Conservation (phyloP, 2,797 vertebrate genomes). For the Manis javanica region DNA sequence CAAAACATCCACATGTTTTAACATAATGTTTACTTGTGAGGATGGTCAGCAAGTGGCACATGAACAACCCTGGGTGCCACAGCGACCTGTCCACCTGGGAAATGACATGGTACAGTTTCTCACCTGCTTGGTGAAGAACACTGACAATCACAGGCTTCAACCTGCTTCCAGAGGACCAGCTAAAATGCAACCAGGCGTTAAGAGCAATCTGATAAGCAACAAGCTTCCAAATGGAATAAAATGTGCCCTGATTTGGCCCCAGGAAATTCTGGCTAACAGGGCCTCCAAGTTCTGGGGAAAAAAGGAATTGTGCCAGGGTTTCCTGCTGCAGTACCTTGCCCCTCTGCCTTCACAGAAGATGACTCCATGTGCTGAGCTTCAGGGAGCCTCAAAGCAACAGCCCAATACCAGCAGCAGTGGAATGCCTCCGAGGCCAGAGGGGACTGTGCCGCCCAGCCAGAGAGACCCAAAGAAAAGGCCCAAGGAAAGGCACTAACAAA, state of each 20-base stretch:
- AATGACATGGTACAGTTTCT: background rate
- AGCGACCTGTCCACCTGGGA: background rate
- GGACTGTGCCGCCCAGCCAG: background rate
- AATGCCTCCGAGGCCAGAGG: background rate
- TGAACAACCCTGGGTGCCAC: background rate
- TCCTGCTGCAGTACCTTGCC: background rate
- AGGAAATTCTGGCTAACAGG: background rate
- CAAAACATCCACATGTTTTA: accelerated
- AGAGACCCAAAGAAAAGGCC: background rate
- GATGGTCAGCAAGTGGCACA: background rate
- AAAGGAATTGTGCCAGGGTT: background rate
- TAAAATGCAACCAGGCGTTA: background rate
- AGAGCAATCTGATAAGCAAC: background rate
- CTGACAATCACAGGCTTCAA: background rate
- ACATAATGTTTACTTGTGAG: background rate
- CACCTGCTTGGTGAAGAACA: background rate
- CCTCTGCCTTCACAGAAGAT: background rate
- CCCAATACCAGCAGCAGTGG: background rate
- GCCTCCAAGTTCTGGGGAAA: background rate
- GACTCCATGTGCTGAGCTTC: background rate
- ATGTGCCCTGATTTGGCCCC: background rate
- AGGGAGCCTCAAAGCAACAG: background rate
- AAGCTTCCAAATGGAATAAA: background rate
- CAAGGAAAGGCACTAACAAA: background rate
- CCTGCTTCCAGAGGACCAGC: background rate